These are phyloP conservation scores for Irena cyanogastra DNA, from an alignment of 2,113 vertebrate genomes.

Conservation along the genomic window DNA sequence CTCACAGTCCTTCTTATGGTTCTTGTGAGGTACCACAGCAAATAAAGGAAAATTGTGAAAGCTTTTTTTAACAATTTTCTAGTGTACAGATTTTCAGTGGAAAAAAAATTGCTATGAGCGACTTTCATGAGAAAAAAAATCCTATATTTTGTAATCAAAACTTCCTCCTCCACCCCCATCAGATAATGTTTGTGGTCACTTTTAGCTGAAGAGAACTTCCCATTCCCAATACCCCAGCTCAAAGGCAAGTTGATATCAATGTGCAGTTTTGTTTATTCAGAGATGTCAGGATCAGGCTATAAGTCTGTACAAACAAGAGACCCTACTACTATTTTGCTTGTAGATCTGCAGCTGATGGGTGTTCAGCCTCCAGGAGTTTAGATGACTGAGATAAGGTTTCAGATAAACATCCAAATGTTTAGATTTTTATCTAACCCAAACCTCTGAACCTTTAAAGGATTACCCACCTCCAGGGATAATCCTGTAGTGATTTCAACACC, in stretches of 20 bases:
- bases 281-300: conserved; percentile 16
- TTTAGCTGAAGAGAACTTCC: neutral
- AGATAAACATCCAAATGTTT: conserved; percentile 62
- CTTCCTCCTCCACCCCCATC: neutral
- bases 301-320: conserved; percentile 39
- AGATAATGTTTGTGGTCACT: neutral
- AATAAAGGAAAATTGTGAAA: neutral
- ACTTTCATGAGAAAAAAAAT: neutral
- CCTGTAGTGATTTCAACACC: conserved; percentile 59
- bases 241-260: neutral
- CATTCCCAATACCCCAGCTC: neutral
- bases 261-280: conserved; percentile 22
- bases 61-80: neutral
- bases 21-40: neutral
- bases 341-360: conserved; percentile 38
- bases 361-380: conserved; percentile 52
- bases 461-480: conserved; percentile 58
- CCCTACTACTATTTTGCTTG: neutral
- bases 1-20: neutral
- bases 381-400: conserved; percentile 57
- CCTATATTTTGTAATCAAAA: neutral
- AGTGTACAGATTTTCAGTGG: neutral
- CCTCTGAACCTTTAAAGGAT: conserved; percentile 62
- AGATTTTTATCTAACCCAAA: conserved; percentile 59
- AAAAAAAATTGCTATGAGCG: neutral